These are phyloP conservation scores for Epirrita christyi DNA, from an alignment of 2,888 invertebrate genomes.

Conservation along the genomic window DNA sequence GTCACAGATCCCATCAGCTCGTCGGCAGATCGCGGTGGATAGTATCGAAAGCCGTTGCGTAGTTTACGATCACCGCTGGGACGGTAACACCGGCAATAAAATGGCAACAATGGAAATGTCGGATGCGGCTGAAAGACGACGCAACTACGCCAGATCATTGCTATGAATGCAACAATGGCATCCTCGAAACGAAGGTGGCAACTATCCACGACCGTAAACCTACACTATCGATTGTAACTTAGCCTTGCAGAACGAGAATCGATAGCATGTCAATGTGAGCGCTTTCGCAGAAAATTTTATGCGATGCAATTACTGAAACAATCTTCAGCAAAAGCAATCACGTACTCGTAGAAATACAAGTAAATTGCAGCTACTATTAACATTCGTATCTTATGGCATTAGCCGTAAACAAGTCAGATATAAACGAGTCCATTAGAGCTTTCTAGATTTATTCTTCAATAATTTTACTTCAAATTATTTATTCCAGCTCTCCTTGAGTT, in stretches of 20 bases:
- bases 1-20: slow-evolving; percentile 75
- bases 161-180: slow-evolving; percentile 82
- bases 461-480: slow-evolving; percentile 50
- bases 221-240: slow-evolving; percentile 61
- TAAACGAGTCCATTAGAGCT: slow-evolving; percentile 25
- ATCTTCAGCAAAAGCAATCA: slow-evolving; percentile 28
- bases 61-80: slow-evolving; percentile 78
- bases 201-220: slow-evolving; percentile 73
- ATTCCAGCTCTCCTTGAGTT: slow-evolving; percentile 38
- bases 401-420: slow-evolving; percentile 21
- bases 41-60: slow-evolving; percentile 77
- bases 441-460: slow-evolving; percentile 57
- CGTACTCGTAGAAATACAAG: slow-evolving; percentile 11
- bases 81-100: slow-evolving; percentile 83
- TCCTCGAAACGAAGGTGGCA: slow-evolving; percentile 78
- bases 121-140: slow-evolving; percentile 79
- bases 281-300: slow-evolving; percentile 45
- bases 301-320: slow-evolving; percentile 47
- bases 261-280: slow-evolving; percentile 40
- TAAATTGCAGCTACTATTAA: slow-evolving; percentile 16
- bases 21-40: slow-evolving; percentile 65
- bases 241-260: slow-evolving; percentile 39
- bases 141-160: slow-evolving; percentile 77
- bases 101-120: slow-evolving; percentile 82
- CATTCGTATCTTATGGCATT: slow-evolving; percentile 19